A percentile compares a stretch with the other conserved stretches of the same genome.
Evolutionary conservation across 1,140 invertebrate species (phyloP).

Genomic region (Scaptomyza hsui): DNA sequence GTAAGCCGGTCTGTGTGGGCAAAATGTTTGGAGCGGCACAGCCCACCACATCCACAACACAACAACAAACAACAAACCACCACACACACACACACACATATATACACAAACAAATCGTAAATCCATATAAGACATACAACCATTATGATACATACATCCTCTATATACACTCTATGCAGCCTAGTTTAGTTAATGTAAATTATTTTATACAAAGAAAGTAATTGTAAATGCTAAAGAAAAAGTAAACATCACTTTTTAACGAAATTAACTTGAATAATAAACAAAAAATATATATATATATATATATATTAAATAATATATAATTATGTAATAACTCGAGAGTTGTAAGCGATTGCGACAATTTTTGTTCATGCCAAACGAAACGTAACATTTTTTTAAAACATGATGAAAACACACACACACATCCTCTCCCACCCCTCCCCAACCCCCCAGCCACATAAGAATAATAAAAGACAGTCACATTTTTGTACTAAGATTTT

Average conservation of each 20-base stretch:
- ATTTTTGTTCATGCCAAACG: slow-evolving; percentile 69
- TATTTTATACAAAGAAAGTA: slow-evolving; percentile 76
- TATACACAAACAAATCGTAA: neutral
- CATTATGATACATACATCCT: slow-evolving; percentile 21
- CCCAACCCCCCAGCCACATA: neutral
- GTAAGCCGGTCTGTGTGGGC: slow-evolving; percentile 51
- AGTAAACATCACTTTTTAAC: slow-evolving; percentile 57
- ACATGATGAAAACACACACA: slow-evolving; percentile 5
- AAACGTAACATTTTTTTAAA: slow-evolving; percentile 38
- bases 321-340: slow-evolving; percentile 71
- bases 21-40: slow-evolving; percentile 58
- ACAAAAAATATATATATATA: slow-evolving; percentile 24
- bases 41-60: slow-evolving; percentile 39
- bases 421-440: slow-evolving; percentile 13
- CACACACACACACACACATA: slow-evolving; percentile 17
- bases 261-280: slow-evolving; percentile 39
- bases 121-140: neutral
- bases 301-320: slow-evolving; percentile 26
- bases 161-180: slow-evolving; percentile 41
- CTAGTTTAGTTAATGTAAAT: slow-evolving; percentile 82
- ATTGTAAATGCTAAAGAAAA: slow-evolving; percentile 63
- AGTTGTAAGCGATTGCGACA: slow-evolving; percentile 60
- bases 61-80: slow-evolving; percentile 2
- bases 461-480: slow-evolving; percentile 35
- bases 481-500: slow-evolving; percentile 22